Base-by-base conservation (phyloP, 2,797 vertebrate genomes). In the Myotis myotis region DNA sequence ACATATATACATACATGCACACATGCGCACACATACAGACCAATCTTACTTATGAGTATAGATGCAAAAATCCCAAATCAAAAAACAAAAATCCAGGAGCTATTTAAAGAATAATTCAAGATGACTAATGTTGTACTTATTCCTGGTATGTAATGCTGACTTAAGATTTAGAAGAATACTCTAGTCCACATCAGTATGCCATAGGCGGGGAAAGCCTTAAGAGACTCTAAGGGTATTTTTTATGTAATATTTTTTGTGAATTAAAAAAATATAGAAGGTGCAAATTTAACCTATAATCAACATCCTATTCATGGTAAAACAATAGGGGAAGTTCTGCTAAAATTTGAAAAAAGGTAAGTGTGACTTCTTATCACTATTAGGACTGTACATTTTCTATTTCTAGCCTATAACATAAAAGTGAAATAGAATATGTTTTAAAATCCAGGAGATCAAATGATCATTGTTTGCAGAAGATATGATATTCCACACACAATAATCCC, bases 91-190 rank as follows among this genome's bases (percentile, higher is more conserved):
- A 88, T 74, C 55, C 36, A 93, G 41, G 23, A 89, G 28, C 89
- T 94, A 85, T 49, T 85, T 78, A 95, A 93, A 81, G 64, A 87
- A 80, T 64, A 76, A 93, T 10, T 96, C 47, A 81, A 38, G 33
- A 36, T 55, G 76, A 89, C 79, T 93, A 96, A 70, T 8, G 6
- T 12, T 66, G 41, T 71, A 30, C 47, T 87, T 95, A 66, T 47
- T 16, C 38, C 49, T 74, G 30, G 78, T 80, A 84, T 89, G 28
- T 19, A 94, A 68, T 44, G 20, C 66, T 57, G 30, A 72, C 30
- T 95, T 87, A 66, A 82, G 44, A 28, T 64, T 55, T 49, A 12
- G 60, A 93, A 79, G 8, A 28, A 60, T n/a, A 44, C 12, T n/a
- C 25, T 38, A 47, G 9, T 89, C n/a, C 53, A 47, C 7, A 86